Base-by-base conservation (phyloP, 1,140 invertebrate species). In the Lucilia sericata region DNA sequence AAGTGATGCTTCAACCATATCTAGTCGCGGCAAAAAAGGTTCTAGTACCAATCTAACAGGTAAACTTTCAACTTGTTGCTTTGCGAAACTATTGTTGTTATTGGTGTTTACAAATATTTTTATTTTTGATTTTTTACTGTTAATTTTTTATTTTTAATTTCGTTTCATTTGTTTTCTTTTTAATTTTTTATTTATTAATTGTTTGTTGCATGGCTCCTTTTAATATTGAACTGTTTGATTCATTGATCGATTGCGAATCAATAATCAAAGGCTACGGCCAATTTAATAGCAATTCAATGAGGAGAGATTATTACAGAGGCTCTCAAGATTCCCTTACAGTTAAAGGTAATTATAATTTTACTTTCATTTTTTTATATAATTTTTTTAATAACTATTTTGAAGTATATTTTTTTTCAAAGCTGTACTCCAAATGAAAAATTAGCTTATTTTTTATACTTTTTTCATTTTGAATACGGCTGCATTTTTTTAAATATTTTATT, bases 301-400 rank as follows among this genome's bases (percentile, higher is more conserved):
- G 95, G 92, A 94, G 96, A 91, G 96, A 97, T 92, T 96, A 96
- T 94, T 96, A 96, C 92, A 93, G 95, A 92, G 96, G 96, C 88
- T 96, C 96, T 83, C 95, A 96, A 93, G 96, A 97, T 92, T 96
- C 95, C 92, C 93, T 97, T 85, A 95, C 95, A 87, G 94, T 94
- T 84, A 92, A 94, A 90, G 93, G 92, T 91, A 91, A 92, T 86
- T 91, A 92, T 87, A 19, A 36, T 36, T 84, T 78, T 80, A 25
- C 47, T 80, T 49, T 80, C 14, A 49, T 80, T 21, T 80, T 19
- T 80, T 78, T 13, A 42, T 80, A 8, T 80, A 51, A 51, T 49
- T 47, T 42, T 47, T 51, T 21, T 10, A 21, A 0, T 49, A n/a
- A n/a, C 17, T n/a, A n/a, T n/a, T 65, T 19, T 19, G 3, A n/a